Base-by-base conservation (phyloP, 2,888 invertebrate genomes). In the Ceriagrion tenellum region DNA sequence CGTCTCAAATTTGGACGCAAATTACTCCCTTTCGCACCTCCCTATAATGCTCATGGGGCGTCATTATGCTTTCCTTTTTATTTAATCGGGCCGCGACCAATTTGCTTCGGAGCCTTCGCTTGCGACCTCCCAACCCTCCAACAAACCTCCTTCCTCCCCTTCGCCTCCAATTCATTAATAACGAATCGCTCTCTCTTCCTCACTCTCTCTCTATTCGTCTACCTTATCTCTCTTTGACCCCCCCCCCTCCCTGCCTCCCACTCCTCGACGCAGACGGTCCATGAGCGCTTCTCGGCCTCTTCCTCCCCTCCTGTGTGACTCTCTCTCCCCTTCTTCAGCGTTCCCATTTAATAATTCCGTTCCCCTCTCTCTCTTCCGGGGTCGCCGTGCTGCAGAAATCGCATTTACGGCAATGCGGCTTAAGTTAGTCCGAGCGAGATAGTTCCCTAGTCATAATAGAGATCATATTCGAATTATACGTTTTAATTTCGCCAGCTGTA, bases 301-400 rank as follows among this genome's bases (percentile, higher is more conserved):
- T 81, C 81, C 35, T 35, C 35, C 35, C 81, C 81, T 35, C 81
- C 35, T 35, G 13, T 81, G 35, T 81, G 81, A 35, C 81, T 81
- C 81, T 81, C 81, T 35, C 2, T 35, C 30, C n/a, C n/a, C n/a
- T n/a, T n/a, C 13, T 35, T 81, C 81, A 30, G 35, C 30, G 81
- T 35, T 81, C 81, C 81, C 81, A 81, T 81, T 81, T 81, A 35
- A 81, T 35, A 81, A 81, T 81, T 35, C 81, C 81, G 35, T 35
- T 81, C 30, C 81, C 30, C 13, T n/a, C 35, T 81, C 81, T 81
- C 47, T 47, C 47, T 47, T 81, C 81, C 81, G 81, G 81, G 81
- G 81, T 81, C 81, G 13, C 81, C 81, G 35, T n/a, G n/a, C 81
- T 35, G 81, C 81, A 81, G 81, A 81, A 35, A 81, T 81, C 81